phyloP scores from a whole-genome alignment of 2,113 vertebrate genomes.

The Nibea coibor region DNA sequence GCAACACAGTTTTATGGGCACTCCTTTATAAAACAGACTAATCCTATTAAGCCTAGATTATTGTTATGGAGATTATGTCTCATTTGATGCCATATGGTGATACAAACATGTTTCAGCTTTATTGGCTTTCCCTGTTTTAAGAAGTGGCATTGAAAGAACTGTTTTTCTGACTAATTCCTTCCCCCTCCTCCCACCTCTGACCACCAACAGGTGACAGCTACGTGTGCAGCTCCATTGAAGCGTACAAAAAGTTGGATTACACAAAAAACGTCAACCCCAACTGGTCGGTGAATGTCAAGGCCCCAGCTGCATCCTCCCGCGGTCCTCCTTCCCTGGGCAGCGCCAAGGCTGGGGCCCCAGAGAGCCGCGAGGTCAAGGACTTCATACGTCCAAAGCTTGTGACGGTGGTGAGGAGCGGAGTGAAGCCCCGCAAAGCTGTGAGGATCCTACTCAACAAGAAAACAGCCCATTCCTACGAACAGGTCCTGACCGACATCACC shows the following conservation, averaged over 20 bases:
- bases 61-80: slow-evolving; percentile 37
- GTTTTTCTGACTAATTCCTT: background rate
- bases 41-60: slow-evolving; percentile 17
- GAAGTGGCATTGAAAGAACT: slow-evolving; percentile 1
- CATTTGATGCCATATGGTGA: slow-evolving; percentile 45
- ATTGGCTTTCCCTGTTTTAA: slow-evolving; percentile 23
- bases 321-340: slow-evolving; percentile 89
- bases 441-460: slow-evolving; percentile 98
- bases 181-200: background rate
- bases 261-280: slow-evolving; percentile 98
- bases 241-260: slow-evolving; percentile 98
- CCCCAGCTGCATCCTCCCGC: slow-evolving; percentile 82
- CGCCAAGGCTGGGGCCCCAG: slow-evolving; percentile 83
- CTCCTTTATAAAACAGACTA: slow-evolving; percentile 6
- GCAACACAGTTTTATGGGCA: background rate
- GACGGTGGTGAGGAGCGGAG: slow-evolving; percentile 95
- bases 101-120: slow-evolving; percentile 42
- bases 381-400: slow-evolving; percentile 98
- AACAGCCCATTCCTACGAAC: slow-evolving; percentile 97
- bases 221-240: slow-evolving; percentile 95
- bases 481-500: slow-evolving; percentile 97
- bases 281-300: slow-evolving; percentile 98
- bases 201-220: slow-evolving; percentile 91
- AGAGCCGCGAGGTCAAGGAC: slow-evolving; percentile 92
- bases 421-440: slow-evolving; percentile 96